Conservation (phyloP, 2,113 vertebrate species). For the Pelecanoides urinatrix region DNA sequence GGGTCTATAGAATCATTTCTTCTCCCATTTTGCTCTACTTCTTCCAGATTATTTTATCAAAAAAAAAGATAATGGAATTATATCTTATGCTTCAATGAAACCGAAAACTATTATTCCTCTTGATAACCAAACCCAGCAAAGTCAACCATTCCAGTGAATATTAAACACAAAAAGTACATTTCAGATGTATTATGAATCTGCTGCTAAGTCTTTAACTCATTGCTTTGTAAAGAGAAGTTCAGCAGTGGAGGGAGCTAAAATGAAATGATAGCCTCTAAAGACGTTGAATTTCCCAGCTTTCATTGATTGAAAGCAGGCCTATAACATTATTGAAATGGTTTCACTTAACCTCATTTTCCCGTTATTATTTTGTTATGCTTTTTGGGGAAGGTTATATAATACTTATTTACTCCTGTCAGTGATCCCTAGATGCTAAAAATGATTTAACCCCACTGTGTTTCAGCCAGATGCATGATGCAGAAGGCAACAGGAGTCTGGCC, state of each 20-base stretch:
- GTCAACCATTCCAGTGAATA: constrained; percentile 20
- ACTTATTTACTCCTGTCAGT: background rate
- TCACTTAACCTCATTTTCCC: constrained; percentile 39
- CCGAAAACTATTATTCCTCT: constrained; percentile 46
- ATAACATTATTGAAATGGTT: constrained; percentile 7
- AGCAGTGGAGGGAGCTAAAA: background rate
- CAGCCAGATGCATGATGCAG: background rate
- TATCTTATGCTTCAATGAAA: constrained; percentile 56
- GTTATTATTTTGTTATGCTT: constrained; percentile 23
- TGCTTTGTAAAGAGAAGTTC: constrained; percentile 21
- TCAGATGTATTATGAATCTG: constrained; percentile 2
- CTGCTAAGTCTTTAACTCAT: constrained; percentile 23
- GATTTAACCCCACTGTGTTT: background rate
- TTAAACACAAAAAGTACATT: constrained; percentile 46
- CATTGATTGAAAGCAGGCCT: constrained; percentile 19
- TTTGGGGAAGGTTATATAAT: background rate
- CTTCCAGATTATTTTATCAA: constrained; percentile 35
- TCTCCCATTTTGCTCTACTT: constrained; percentile 15
- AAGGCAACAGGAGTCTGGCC: background rate
- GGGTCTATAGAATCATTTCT: background rate
- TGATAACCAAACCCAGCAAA: constrained; percentile 21
- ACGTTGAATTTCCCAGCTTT: background rate
- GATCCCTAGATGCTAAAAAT: background rate
- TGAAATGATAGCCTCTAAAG: background rate
- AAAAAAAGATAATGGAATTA: constrained; percentile 35